Conservation (phyloP, 2,888 invertebrate species). For the Globia sparganii region DNA sequence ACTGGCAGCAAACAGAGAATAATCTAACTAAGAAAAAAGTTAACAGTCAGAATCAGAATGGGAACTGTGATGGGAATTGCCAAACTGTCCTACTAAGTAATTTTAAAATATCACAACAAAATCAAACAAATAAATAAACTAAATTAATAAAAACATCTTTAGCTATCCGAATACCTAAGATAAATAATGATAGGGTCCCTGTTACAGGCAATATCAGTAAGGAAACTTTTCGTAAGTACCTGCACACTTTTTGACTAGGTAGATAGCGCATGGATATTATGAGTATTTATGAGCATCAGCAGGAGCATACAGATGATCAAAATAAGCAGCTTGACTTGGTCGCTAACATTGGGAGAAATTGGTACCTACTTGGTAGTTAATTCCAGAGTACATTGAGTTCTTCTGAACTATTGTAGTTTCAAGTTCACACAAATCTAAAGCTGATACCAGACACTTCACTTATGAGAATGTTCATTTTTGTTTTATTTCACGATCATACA, state of each 20-base stretch:
- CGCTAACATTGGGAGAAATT: not conserved
- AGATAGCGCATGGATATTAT: not conserved
- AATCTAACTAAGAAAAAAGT: not conserved
- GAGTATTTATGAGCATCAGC: not conserved
- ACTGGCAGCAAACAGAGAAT: conserved; percentile 35
- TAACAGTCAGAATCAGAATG: conserved; percentile 32
- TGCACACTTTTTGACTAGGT: not conserved
- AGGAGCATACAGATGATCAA: not conserved
- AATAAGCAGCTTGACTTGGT: not conserved
- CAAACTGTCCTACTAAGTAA: conserved; percentile 11
- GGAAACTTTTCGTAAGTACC: conserved; percentile 74
- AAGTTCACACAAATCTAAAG: not conserved
- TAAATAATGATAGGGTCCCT: conserved; percentile 76
- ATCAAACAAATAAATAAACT: conserved; percentile 22
- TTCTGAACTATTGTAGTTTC: not conserved
- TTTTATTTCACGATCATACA: not conserved
- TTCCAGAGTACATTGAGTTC: no score
- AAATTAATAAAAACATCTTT: conserved; percentile 30
- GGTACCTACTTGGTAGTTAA: no score
- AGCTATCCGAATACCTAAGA: conserved; percentile 24
- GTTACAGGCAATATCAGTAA: conserved; percentile 63
- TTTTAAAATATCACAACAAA: conserved; percentile 23
- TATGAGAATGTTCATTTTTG: not conserved
- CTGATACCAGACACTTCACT: not conserved
- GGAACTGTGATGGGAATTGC: conserved; percentile 40